Evolutionary conservation across 2,113 vertebrate species (phyloP).

Genomic region (Hepsetus odoe): DNA sequence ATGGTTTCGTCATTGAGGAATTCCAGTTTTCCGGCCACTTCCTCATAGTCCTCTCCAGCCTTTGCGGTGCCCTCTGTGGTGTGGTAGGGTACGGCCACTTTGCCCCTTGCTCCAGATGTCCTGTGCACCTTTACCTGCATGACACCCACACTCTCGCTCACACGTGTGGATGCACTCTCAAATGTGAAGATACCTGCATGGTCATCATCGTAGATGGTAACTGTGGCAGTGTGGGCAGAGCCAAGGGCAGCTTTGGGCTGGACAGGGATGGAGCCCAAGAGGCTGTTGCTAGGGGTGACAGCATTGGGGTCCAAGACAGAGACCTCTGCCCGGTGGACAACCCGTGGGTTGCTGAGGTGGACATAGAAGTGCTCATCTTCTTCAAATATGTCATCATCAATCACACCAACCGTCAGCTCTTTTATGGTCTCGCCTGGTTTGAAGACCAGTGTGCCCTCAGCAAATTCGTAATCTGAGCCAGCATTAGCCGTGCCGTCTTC

Average conservation of each 20-base stretch:
- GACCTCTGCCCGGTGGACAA: conserved; percentile 71
- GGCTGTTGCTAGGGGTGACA: conserved; percentile 73
- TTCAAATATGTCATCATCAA: conserved; percentile 86
- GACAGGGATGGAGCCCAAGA: conserved; percentile 58
- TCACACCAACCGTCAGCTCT: conserved; percentile 81
- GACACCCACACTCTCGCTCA: conserved; percentile 83
- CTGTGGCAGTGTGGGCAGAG: conserved; percentile 73
- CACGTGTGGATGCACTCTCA: conserved; percentile 71
- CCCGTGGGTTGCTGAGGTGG: conserved; percentile 80
- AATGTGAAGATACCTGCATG: conserved; percentile 85
- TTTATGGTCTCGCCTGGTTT: conserved; percentile 80
- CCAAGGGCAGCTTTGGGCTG: conserved; percentile 77
- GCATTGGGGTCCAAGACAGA: conserved; percentile 72
- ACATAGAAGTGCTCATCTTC: conserved; percentile 85
- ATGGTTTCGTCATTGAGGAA: conserved; percentile 86
- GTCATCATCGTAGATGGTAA: conserved; percentile 87
- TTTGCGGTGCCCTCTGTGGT: conserved; percentile 80
- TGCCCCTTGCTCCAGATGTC: conserved; percentile 82
- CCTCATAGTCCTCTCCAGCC: conserved; percentile 83
- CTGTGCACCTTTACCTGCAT: conserved; percentile 84
- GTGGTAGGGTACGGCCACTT: conserved; percentile 82
- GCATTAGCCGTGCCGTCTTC: conserved; percentile 84
- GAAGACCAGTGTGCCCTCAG: conserved; percentile 82
- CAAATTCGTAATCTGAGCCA: conserved; percentile 84
- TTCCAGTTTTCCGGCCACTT: conserved; percentile 81